Base-by-base conservation (phyloP, 1,140 invertebrate genomes). In the Drosophila lacteicornis region DNA sequence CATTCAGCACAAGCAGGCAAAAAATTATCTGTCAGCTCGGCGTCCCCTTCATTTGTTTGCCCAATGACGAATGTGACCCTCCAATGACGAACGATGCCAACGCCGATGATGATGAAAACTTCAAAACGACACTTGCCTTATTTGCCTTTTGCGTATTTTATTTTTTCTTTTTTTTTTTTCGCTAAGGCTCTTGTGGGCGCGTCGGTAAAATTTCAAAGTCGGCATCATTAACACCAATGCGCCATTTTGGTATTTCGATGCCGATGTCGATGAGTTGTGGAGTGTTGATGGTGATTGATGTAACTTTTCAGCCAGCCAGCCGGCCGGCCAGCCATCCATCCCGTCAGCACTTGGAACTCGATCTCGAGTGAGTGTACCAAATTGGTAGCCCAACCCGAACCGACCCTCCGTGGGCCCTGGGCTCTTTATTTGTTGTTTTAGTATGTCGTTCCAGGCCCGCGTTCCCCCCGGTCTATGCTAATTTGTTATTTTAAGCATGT, bases 401-500 rank as follows among this genome's bases (percentile, higher is more conserved):
- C 70, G 22, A 36, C 36, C 36, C n/a, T 38, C 46, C 50, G 43
- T n/a, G n/a, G 36, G 33, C 45, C 74, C 30, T 43, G 17, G 49
- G 49, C 71, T 67, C 51, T 55, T 63, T 79, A 58, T 71, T 73
- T 77, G 84, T 77, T 70, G 79, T 82, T 79, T 59, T 79, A 75
- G 76, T 66, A 51, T 62, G 40, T 61, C 57, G 60, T 53, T 55
- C 56, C 51, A 42, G 25, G 43, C 17, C 53, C 49, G 38, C 46
- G 43, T 40, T 56, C 13, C 51, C 73, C 78, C 62, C 60, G 50
- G 78, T 79, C 86, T 90, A 90, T 90, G 85, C 86, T 91, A 90
- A 90, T 90, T 90, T 90, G 86, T 90, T 90, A 90, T 85, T 90
- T 90, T 90, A 91, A 90, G 75, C 85, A 91, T 90, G 85, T 91